Percentiles rank a stretch among this genome's conserved stretches.
Evolutionary conservation across 2,888 invertebrate species (phyloP).

Genomic region (Cephus pygmeus): DNA sequence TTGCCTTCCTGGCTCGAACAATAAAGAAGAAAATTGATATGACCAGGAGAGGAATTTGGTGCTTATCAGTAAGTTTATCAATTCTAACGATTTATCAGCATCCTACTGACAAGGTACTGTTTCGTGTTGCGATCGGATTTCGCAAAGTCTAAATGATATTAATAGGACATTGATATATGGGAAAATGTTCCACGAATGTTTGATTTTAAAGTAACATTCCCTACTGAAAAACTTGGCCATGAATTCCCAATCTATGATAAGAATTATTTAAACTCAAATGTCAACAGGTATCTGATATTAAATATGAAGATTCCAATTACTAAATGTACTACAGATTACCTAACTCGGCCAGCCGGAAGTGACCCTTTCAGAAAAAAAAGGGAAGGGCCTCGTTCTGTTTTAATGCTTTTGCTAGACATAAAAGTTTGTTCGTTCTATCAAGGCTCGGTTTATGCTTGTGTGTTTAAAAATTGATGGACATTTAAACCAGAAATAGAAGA

Average conservation of each 20-base stretch:
- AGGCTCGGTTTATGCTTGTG: neutral
- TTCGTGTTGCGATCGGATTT: neutral
- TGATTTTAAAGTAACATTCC: neutral
- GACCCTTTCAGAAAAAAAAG: neutral
- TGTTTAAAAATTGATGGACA: neutral
- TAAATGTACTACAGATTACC: no score
- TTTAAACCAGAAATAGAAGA: neutral
- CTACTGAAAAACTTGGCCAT: neutral
- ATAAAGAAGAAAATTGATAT: conserved; percentile 59
- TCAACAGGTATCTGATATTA: neutral
- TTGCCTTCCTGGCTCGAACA: conserved; percentile 87
- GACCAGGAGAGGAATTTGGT: neutral
- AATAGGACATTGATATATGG: neutral
- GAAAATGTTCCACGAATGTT: neutral
- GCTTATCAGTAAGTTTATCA: neutral
- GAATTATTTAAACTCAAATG: neutral
- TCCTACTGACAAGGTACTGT: neutral
- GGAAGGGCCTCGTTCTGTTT: neutral
- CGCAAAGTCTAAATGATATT: neutral
- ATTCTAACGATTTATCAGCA: neutral
- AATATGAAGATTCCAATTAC: neutral
- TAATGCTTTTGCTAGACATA: neutral
- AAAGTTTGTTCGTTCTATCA: neutral
- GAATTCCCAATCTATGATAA: neutral
- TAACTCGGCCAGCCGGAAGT: neutral